Conservation (phyloP, 2,113 vertebrate species). For the Thryonomys swinderianus region DNA sequence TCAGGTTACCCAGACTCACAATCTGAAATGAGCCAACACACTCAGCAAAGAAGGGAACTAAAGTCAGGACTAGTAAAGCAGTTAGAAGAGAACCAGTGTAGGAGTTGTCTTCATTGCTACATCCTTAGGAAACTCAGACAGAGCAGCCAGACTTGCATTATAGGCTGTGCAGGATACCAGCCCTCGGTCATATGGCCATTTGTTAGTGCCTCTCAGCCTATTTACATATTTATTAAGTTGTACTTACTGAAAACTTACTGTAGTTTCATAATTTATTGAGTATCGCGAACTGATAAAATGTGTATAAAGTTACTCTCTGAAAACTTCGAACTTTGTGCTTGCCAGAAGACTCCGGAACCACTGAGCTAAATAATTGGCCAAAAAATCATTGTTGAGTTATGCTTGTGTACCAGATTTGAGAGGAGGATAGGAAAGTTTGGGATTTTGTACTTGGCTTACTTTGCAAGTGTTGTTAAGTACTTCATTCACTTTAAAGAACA, state of each 20-base stretch:
- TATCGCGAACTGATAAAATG: background rate
- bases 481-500: background rate
- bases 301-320: background rate
- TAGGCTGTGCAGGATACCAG: background rate
- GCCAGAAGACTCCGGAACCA: too few species aligned
- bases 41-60: background rate
- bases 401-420: background rate
- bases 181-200: background rate
- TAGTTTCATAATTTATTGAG: background rate
- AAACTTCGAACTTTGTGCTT: too few species aligned
- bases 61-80: background rate
- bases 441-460: background rate
- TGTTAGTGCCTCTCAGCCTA: background rate
- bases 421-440: background rate
- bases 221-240: background rate
- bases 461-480: background rate
- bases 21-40: background rate
- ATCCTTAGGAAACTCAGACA: background rate
- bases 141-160: background rate
- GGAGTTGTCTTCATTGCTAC: background rate
- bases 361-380: too few species aligned
- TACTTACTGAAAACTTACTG: background rate
- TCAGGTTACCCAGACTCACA: background rate
- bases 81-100: background rate
- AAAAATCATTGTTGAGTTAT: background rate